Evolutionary conservation across 1,140 invertebrate genomes (phyloP).

Genomic region (Ectropis grisescens): DNA sequence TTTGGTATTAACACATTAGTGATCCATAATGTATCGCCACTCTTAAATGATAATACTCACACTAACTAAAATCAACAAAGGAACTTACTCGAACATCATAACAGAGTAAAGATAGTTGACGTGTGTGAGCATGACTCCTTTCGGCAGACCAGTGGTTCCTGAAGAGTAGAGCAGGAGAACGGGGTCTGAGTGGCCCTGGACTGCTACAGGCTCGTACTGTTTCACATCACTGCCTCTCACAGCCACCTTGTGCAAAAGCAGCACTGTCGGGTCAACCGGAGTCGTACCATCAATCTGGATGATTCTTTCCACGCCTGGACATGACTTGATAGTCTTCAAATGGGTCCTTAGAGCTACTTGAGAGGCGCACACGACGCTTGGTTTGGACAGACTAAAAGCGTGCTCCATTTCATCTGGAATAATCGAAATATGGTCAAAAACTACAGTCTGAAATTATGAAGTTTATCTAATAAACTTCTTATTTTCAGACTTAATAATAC

Average conservation of each 20-base stretch:
- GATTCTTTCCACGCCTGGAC: conserved; percentile 20
- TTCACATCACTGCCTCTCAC: conserved; percentile 10
- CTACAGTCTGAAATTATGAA: too few species aligned
- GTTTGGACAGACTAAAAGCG: conserved; percentile 61
- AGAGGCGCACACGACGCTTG: conserved; percentile 58
- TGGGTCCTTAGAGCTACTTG: conserved; percentile 20
- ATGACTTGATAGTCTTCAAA: conserved; percentile 13
- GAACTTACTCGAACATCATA: conserved; percentile 21
- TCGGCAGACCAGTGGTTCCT: conserved; percentile 83
- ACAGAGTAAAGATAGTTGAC: conserved; percentile 70
- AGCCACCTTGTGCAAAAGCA: too few species aligned
- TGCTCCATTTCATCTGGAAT: conserved; percentile 62
- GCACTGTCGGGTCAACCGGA: too few species aligned
- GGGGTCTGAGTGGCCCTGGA: conserved; percentile 39
- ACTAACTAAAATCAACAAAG: too few species aligned
- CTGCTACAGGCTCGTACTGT: conserved; percentile 28
- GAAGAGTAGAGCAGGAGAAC: conserved; percentile 71
- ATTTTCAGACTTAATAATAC: too few species aligned
- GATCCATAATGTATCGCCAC: too few species aligned
- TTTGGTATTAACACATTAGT: too few species aligned
- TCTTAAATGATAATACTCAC: too few species aligned
- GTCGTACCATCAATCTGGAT: conserved; percentile 25
- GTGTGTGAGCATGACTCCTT: conserved; percentile 81
- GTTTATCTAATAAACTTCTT: too few species aligned
- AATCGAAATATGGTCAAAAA: too few species aligned